Evolutionary conservation across 2,113 vertebrate species (phyloP).

Genomic region (Suricata suricatta): DNA sequence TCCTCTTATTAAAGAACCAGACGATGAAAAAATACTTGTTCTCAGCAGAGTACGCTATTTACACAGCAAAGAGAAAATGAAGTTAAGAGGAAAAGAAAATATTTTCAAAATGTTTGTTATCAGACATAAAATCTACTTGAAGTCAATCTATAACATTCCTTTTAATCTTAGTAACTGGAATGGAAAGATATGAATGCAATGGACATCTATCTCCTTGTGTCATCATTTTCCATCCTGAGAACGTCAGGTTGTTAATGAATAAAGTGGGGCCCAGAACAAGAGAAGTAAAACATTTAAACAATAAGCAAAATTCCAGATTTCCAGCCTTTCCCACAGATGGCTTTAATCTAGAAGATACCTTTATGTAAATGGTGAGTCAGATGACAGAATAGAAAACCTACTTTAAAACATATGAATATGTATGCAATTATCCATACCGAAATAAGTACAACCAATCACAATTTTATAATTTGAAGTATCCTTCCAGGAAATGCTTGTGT

Average conservation of each 20-base stretch:
- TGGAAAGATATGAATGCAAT: not conserved
- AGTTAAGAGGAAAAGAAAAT: not conserved
- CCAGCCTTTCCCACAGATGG: not conserved
- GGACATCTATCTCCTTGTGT: not conserved
- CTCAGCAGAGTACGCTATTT: fast-evolving
- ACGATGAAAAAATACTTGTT: not conserved
- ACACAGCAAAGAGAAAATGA: not conserved
- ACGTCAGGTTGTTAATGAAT: not conserved
- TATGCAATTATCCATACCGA: slow-evolving; percentile 55
- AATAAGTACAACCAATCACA: slow-evolving; percentile 52
- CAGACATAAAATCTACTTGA: not conserved
- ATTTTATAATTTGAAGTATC: slow-evolving; percentile 60
- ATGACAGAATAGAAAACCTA: not conserved
- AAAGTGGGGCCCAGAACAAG: not conserved
- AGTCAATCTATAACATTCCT: not conserved
- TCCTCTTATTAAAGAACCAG: not conserved
- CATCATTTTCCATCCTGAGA: not conserved
- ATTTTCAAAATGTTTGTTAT: not conserved
- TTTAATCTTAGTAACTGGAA: not conserved
- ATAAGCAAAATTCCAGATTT: not conserved
- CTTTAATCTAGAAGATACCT: slow-evolving; percentile 40
- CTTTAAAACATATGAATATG: slow-evolving; percentile 66
- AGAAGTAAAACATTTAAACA: not conserved
- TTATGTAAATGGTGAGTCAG: slow-evolving; percentile 34
- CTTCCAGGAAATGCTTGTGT: slow-evolving; percentile 32